Conservation (phyloP, 2,113 vertebrate species). For the Takifugu bimaculatus region DNA sequence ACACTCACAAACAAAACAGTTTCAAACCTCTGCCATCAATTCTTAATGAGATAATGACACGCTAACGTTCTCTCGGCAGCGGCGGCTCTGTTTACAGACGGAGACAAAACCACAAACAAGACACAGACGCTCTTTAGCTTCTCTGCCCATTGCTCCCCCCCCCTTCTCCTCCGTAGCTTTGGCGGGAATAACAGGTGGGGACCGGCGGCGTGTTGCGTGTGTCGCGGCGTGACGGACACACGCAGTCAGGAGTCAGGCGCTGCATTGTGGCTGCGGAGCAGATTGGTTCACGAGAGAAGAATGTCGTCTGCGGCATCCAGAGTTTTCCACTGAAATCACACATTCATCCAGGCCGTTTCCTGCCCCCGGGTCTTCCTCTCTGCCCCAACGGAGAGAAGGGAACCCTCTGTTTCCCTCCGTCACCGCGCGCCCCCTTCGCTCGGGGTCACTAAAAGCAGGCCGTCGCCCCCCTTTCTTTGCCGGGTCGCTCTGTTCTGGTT, state of each 20-base stretch:
- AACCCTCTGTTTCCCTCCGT: constrained; percentile 59
- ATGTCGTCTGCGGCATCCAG: constrained; percentile 61
- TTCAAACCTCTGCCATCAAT: constrained; percentile 60
- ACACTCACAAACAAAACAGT: constrained; percentile 60
- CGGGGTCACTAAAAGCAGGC: constrained; percentile 31
- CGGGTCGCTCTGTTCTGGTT: constrained; percentile 30
- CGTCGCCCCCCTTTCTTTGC: constrained; percentile 5
- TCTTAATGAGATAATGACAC: constrained; percentile 74
- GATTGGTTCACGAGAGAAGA: constrained; percentile 67
- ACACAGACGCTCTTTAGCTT: constrained; percentile 34
- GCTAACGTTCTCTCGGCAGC: constrained; percentile 56
- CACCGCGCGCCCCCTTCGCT: constrained; percentile 21
- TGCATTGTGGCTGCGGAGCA: constrained; percentile 53
- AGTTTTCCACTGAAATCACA: constrained; percentile 72
- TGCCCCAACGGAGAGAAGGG: constrained; percentile 57
- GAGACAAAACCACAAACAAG: constrained; percentile 69
- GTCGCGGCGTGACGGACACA: constrained; percentile 19
- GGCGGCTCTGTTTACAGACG: constrained; percentile 67
- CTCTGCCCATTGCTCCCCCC: constrained; percentile 7
- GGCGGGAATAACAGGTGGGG: constrained; percentile 65
- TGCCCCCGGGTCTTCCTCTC: constrained; percentile 67
- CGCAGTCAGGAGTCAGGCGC: constrained; percentile 47
- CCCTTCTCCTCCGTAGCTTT: constrained; percentile 23
- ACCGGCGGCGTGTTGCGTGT: constrained; percentile 29
- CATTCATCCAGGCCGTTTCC: constrained; percentile 68